Evolutionary conservation across 1,140 invertebrate genomes (phyloP), one percentile per base, ranked within the genome.

Genomic region (Nebria ingens): DNA sequence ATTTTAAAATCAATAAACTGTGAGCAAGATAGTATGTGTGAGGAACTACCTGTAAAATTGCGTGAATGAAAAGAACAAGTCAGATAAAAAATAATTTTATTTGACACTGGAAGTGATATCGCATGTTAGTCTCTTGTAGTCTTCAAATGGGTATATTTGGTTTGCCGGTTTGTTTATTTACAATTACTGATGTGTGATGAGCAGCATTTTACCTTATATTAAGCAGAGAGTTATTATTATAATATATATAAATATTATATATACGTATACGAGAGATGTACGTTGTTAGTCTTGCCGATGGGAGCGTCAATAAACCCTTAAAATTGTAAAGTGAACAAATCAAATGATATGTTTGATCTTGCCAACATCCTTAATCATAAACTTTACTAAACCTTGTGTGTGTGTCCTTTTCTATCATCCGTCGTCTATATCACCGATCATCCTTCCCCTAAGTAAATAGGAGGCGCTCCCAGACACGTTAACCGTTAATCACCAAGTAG

Each of bases 161-260:
- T 45, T 45, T 45, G 40, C 40, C 40, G 40, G 40, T 45, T 17
- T 45, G 40, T 45, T 45, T 45, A 45, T 45, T 45, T 45, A 45
- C 40, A 45, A 45, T 45, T 45, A 12, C 40, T 45, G 40, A 45
- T 45, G 40, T 45, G 40, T 45, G 40, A 45, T 45, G 40, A 45
- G 40, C 40, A 9, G 40, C 40, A 45, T 45, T 45, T 45, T 45
- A 45, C 40, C n/a, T n/a, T 45, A 45, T 45, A 45, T 45, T 45
- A 45, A 45, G 40, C 40, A 45, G 40, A 45, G 40, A 45, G 40
- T 45, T 45, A 45, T 45, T 45, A 45, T 45, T 12, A 12, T 9
- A 45, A 34, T 34, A 34, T 34, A 34, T 34, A 34, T 34, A 34
- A 6, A 34, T 45, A 45, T 45, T 45, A 45, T 17, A 17, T 45